Evolutionary conservation across 2,113 vertebrate species (phyloP).

Genomic region (Coptodon bakossiorum): DNA sequence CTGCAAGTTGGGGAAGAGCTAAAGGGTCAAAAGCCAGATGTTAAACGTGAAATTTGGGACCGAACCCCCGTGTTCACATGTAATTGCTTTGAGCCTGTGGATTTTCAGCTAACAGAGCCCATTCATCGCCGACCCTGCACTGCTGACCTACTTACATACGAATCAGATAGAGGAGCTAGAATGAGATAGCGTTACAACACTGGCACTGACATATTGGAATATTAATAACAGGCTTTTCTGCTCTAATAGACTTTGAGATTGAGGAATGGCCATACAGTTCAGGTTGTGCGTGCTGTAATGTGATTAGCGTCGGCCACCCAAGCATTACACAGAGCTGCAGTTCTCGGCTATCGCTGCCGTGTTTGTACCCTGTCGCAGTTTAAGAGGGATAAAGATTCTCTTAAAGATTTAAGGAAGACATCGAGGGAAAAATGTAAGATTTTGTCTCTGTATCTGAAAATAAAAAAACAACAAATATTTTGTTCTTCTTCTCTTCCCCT

Average conservation of each 20-base stretch:
- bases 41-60: slow-evolving; percentile 12
- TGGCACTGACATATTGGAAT: slow-evolving; percentile 32
- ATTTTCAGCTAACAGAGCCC: slow-evolving; percentile 33
- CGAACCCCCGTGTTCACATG: background rate
- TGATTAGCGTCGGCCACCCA: slow-evolving; percentile 25
- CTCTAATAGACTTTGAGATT: slow-evolving; percentile 27
- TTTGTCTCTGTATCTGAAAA: background rate
- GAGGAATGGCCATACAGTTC: slow-evolving; percentile 8
- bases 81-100: slow-evolving; percentile 57
- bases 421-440: background rate
- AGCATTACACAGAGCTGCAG: background rate
- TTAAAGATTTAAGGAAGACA: background rate
- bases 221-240: slow-evolving; percentile 39
- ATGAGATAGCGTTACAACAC: slow-evolving; percentile 20
- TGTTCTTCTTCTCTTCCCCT: background rate
- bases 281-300: slow-evolving; percentile 13
- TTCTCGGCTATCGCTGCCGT: background rate
- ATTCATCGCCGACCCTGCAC: slow-evolving; percentile 44
- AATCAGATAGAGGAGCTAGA: slow-evolving; percentile 53
- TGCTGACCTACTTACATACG: slow-evolving; percentile 67
- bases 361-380: background rate
- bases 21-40: slow-evolving; percentile 1
- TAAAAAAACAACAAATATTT: background rate
- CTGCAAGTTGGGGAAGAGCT: background rate
- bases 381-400: background rate